Evolutionary conservation across 2,797 vertebrate species (phyloP), one percentile per base, ranked within the genome.

Genomic region (Leucoraja ocellata): DNA sequence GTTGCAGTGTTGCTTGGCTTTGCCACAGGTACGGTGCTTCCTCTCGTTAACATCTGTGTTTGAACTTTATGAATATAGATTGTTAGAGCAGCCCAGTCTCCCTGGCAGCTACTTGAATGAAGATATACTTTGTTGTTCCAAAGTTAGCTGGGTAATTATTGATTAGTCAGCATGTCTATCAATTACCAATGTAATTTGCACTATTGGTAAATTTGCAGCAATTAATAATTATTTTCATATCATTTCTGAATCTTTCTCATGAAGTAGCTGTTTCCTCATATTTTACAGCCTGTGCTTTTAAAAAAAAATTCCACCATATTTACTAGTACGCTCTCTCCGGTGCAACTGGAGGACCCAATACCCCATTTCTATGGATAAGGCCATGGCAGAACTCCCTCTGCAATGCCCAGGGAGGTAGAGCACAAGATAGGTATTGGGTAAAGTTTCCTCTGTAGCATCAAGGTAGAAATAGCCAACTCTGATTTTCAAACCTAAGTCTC

Each of bases 191-290:
- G 81, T 86, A 25, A 86, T 46, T 83, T 83, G 9, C 14, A 86
- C 61, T 58, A 86, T 65, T 86, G 83, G 28, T 63, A 13, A 63
- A 10, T 86, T 86, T 58, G n/a, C 28, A 86, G n/a, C 28, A n/a
- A 65, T 86, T 54, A 18, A 65, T 86, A n/a, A 63, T 14, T 65
- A 65, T 63, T 63, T 28, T 65, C 28, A 32, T 58, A 63, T 86
- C 32, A 86, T 65, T 86, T n/a, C 83, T 86, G 58, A 54, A 86
- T 63, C 28, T 63, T 54, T 63, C 58, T 32, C 58, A 86, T 23
- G 25, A 65, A 86, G 83, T 86, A 86, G 16, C 83, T 65, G 83
- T 58, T 86, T 63, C 61, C 83, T 86, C 28, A 32, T 32, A 86
- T 65, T 86, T 86, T 63, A 86, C 23, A 86, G 61, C 61, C 58